Conservation (phyloP, 2,888 invertebrate species). For the Lutraria lutraria region DNA sequence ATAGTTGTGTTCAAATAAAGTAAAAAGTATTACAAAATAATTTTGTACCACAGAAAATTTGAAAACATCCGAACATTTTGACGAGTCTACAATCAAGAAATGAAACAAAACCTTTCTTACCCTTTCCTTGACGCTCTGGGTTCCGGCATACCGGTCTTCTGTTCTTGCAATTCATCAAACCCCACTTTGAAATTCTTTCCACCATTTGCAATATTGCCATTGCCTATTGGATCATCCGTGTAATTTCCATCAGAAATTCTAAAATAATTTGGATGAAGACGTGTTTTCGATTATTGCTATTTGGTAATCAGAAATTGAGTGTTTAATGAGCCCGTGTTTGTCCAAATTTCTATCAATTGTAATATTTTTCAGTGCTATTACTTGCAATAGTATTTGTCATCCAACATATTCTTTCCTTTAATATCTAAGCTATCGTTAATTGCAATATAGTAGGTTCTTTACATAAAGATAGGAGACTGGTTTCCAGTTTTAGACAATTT, state of each 20-base stretch:
- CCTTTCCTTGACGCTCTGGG: constrained; percentile 11
- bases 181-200: constrained; percentile 44
- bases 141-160: constrained; percentile 22
- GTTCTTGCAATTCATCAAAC: constrained; percentile 36
- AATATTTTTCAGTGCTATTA: not conserved
- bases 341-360: no score
- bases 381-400: not conserved
- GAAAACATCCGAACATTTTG: no score
- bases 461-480: not conserved
- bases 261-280: not conserved
- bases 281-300: not conserved
- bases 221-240: not conserved
- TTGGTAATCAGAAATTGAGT: not conserved
- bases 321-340: not conserved
- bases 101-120: not conserved
- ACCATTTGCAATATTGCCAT: constrained; percentile 40
- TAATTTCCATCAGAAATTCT: constrained; percentile 29
- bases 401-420: not conserved
- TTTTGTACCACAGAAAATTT: no score
- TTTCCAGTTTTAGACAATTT: not conserved
- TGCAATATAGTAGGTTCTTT: not conserved
- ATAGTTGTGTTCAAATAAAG: no score
- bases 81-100: no score
- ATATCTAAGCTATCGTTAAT: not conserved
- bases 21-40: no score